A percentile compares a stretch with the other conserved stretches of the same genome.
Evolutionary conservation across 2,113 vertebrate genomes (phyloP).

Genomic region (Indicator maculatus): DNA sequence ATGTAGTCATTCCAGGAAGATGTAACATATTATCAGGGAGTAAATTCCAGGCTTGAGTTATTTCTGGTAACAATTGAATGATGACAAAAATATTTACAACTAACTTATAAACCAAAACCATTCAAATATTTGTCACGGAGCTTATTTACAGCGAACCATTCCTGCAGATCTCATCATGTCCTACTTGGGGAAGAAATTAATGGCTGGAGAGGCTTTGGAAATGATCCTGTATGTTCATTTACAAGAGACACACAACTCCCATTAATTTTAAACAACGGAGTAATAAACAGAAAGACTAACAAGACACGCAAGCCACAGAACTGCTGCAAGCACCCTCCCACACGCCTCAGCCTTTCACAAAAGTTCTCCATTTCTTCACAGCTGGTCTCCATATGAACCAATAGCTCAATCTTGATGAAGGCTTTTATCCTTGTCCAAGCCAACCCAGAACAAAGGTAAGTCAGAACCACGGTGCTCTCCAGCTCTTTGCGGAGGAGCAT

Average conservation of each 20-base stretch:
- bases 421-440: not conserved
- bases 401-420: not conserved
- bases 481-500: not conserved
- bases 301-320: not conserved
- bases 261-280: slow-evolving; percentile 6
- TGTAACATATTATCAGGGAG: slow-evolving; percentile 34
- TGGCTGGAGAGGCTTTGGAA: slow-evolving; percentile 7
- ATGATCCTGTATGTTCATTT: slow-evolving; percentile 9
- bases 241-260: slow-evolving; percentile 13
- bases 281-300: slow-evolving; percentile 26
- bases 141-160: slow-evolving; percentile 32
- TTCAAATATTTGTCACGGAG: slow-evolving; percentile 11
- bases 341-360: not conserved
- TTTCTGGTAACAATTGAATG: slow-evolving; percentile 52
- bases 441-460: not conserved
- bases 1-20: slow-evolving; percentile 55
- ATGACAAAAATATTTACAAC: slow-evolving; percentile 45
- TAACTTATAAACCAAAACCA: slow-evolving; percentile 20
- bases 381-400: slow-evolving; percentile 26
- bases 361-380: slow-evolving; percentile 14
- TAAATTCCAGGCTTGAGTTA: slow-evolving; percentile 46
- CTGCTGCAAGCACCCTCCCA: not conserved
- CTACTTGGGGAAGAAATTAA: slow-evolving; percentile 30
- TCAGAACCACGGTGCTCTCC: not conserved
- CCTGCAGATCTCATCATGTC: slow-evolving; percentile 28